phyloP scores from a whole-genome alignment of 2,113 vertebrate genomes.

The Engystomops pustulosus region DNA sequence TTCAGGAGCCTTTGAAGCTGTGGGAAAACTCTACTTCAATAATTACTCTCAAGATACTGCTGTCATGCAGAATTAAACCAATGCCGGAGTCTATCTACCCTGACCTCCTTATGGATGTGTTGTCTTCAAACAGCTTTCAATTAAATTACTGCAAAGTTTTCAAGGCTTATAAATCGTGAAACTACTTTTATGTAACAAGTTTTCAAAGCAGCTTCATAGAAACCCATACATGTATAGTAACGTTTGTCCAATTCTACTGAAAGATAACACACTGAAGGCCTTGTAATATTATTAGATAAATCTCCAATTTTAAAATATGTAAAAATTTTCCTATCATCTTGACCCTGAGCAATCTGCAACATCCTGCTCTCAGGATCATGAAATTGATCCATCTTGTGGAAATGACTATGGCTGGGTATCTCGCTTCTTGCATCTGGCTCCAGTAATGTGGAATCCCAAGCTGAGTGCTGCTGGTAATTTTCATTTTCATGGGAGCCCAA shows the following conservation, averaged over 20 bases:
- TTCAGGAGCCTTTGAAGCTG: constrained; percentile 86
- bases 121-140: constrained; percentile 77
- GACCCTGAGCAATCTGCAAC: no score
- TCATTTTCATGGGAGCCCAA: neutral
- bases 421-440: neutral
- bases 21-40: constrained; percentile 86
- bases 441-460: neutral
- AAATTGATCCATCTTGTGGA: neutral
- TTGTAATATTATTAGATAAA: neutral
- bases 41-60: constrained; percentile 83
- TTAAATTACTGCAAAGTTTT: constrained; percentile 80
- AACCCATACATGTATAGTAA: neutral
- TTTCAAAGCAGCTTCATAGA: neutral
- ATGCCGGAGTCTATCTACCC: constrained; percentile 75
- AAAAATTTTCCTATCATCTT: no score
- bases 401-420: neutral
- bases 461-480: neutral
- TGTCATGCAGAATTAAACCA: constrained; percentile 88
- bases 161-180: constrained; percentile 62
- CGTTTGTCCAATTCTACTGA: neutral
- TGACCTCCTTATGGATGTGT: constrained; percentile 77
- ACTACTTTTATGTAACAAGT: neutral
- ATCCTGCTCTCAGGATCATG: neutral
- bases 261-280: neutral
- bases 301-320: neutral